These are phyloP conservation scores for Netelia inedita DNA, from an alignment of 2,888 invertebrate genomes.

Conservation along the genomic window DNA sequence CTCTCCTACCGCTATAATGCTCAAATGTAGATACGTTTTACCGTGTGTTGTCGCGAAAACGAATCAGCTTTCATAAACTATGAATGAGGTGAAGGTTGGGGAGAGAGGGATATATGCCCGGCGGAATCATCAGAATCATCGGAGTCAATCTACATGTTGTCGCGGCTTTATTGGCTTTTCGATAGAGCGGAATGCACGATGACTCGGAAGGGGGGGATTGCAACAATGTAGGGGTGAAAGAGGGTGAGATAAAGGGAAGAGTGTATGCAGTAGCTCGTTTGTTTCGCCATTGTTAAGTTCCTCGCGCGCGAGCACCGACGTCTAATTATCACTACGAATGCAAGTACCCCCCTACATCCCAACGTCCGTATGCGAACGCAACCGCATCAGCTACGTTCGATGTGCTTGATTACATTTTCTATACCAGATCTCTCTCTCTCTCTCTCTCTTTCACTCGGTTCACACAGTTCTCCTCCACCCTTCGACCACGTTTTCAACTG, in stretches of 20 bases:
- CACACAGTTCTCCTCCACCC: conserved; percentile 35
- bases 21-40: neutral
- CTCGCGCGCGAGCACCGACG: conserved; percentile 49
- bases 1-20: neutral
- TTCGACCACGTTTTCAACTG: conserved; percentile 24
- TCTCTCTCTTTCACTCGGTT: conserved; percentile 40
- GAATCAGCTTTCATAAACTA: conserved; percentile 18
- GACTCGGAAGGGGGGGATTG: conserved; percentile 12
- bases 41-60: conserved; percentile 23
- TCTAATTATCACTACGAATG: conserved; percentile 65
- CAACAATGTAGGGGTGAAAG: conserved; percentile 16
- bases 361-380: conserved; percentile 32
- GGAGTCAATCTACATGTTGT: neutral
- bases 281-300: conserved; percentile 71
- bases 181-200: conserved; percentile 17
- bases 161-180: conserved; percentile 25
- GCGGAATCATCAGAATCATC: neutral
- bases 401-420: conserved; percentile 74
- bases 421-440: conserved; percentile 8
- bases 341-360: neutral
- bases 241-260: conserved; percentile 23
- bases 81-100: conserved; percentile 13
- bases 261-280: conserved; percentile 64
- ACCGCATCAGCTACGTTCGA: conserved; percentile 46
- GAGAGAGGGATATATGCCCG: neutral